A percentile compares a stretch with the other conserved stretches of the same genome.
Evolutionary conservation across 2,888 invertebrate species (phyloP).

Genomic region (Acronicta leporina): DNA sequence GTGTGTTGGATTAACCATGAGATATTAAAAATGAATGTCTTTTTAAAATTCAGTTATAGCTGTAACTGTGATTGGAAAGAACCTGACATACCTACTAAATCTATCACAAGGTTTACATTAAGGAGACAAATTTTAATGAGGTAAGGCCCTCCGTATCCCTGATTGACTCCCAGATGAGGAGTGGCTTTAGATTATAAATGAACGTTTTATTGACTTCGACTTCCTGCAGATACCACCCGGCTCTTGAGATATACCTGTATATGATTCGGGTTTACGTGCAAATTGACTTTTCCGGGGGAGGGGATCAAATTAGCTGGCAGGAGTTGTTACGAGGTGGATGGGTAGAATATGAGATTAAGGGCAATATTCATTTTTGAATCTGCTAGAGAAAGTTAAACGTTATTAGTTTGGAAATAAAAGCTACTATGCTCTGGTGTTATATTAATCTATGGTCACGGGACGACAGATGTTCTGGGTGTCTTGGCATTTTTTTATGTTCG

Average conservation of each 20-base stretch:
- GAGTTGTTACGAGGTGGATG: conserved; percentile 22
- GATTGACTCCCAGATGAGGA: conserved; percentile 52
- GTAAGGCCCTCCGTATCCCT: conserved; percentile 16
- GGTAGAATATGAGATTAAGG: conserved; percentile 6
- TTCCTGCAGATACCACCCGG: conserved; percentile 15
- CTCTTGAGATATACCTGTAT: conserved; percentile 11
- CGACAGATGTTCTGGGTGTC: too few relatives aligned
- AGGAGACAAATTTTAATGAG: not conserved
- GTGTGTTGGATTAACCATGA: too few relatives aligned
- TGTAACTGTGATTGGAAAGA: too few relatives aligned
- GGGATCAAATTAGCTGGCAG: conserved; percentile 41
- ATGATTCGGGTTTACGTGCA: conserved; percentile 41
- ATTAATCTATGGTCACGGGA: too few relatives aligned
- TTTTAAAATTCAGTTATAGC: too few relatives aligned
- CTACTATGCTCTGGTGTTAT: too few relatives aligned
- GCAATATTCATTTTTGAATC: not conserved
- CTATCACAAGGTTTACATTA: too few relatives aligned
- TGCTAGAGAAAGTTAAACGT: not conserved
- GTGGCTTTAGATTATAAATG: conserved; percentile 49
- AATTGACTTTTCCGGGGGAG: conserved; percentile 45
- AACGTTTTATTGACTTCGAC: conserved; percentile 41
- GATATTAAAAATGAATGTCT: too few relatives aligned
- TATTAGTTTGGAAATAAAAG: not conserved
- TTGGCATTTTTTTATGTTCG: too few relatives aligned
- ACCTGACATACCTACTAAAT: too few relatives aligned